These are phyloP conservation scores for Platysteira castanea DNA, from an alignment of 2,113 vertebrate species.

Conservation along the genomic window DNA sequence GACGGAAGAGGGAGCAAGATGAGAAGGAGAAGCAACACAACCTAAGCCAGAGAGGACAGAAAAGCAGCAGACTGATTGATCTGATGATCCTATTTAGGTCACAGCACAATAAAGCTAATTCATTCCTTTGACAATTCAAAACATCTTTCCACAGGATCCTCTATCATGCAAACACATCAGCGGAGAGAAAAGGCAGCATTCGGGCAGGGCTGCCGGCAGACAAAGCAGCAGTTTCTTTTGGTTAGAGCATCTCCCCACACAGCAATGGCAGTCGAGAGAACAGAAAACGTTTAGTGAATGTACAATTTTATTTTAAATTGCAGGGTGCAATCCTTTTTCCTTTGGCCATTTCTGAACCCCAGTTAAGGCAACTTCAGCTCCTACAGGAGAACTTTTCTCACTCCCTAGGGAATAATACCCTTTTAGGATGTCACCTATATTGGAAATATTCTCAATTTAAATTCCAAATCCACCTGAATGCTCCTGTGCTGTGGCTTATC, in stretches of 20 bases:
- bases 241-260: neutral
- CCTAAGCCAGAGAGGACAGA: constrained; percentile 13
- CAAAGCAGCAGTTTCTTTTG: constrained; percentile 20
- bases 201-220: neutral
- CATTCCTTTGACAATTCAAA: constrained; percentile 61
- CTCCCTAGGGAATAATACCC: neutral
- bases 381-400: neutral
- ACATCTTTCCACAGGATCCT: constrained; percentile 47
- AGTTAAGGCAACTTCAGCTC: neutral
- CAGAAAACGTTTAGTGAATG: neutral
- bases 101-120: constrained; percentile 61
- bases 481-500: neutral
- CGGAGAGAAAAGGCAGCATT: constrained; percentile 14
- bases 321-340: neutral
- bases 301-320: neutral
- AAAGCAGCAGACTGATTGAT: constrained; percentile 56
- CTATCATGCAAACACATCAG: constrained; percentile 49
- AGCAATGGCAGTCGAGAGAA: neutral
- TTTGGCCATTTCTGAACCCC: neutral
- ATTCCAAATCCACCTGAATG: neutral
- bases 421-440: neutral
- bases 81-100: constrained; percentile 66
- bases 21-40: neutral
- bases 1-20: neutral
- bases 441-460: neutral